A percentile compares a stretch with the other conserved stretches of the same genome.
These are phyloP conservation scores for Subanguina moxae DNA, from an alignment of 1,140 invertebrate species.

Conservation along the genomic window DNA sequence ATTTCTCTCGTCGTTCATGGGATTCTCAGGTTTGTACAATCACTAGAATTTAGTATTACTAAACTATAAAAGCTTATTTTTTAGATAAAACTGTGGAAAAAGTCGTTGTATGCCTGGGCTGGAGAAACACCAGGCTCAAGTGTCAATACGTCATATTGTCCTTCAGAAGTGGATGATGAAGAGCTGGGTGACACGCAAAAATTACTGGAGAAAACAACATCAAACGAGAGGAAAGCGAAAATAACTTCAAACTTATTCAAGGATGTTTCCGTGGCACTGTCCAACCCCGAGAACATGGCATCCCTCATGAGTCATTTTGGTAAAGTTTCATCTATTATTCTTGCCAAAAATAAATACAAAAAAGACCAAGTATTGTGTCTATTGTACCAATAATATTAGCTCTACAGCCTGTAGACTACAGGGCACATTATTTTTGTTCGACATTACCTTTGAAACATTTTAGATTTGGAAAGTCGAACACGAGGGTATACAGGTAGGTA, in stretches of 20 bases:
- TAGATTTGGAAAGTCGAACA: too few species aligned
- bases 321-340: too few species aligned
- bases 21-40: conserved; percentile 54
- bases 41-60: background rate
- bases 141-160: conserved; percentile 11
- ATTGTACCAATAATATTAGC: too few species aligned
- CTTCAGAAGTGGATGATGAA: background rate
- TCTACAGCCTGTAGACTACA: too few species aligned
- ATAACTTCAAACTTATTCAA: background rate
- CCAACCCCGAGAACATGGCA: conserved; percentile 39
- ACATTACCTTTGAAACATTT: too few species aligned
- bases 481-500: too few species aligned
- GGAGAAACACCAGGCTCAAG: conserved; percentile 37
- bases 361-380: too few species aligned
- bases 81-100: conserved; percentile 58
- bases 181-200: conserved; percentile 6
- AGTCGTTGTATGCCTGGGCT: conserved; percentile 35
- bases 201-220: background rate
- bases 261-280: conserved; percentile 16
- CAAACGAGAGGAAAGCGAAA: too few species aligned
- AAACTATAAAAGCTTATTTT: too few species aligned
- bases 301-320: conserved; percentile 43
- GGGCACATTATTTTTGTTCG: too few species aligned
- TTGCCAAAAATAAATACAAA: too few species aligned
- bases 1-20: conserved; percentile 61